phyloP scores from a whole-genome alignment of 2,888 invertebrate species.

The Pachliopta kotzebuea region DNA sequence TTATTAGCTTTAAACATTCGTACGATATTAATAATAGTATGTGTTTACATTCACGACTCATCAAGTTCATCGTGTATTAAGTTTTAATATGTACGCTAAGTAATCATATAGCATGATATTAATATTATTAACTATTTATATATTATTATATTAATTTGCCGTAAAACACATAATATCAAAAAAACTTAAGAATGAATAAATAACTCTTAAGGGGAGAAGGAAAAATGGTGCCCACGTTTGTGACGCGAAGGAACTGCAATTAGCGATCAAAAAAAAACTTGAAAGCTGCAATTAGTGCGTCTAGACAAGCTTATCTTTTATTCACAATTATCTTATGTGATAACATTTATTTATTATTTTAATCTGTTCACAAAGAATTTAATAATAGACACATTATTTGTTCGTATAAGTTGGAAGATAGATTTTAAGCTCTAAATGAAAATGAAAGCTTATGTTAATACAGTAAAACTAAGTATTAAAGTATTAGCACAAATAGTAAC shows the following conservation, averaged over 20 bases:
- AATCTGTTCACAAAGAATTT: too few relatives aligned
- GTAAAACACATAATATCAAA: background rate
- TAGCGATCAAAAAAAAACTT: constrained; percentile 30
- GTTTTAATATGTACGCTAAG: background rate
- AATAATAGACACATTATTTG: too few relatives aligned
- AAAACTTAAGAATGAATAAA: constrained; percentile 29
- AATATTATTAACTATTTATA: too few relatives aligned
- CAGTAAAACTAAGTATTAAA: too few relatives aligned
- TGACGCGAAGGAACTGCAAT: constrained; percentile 31
- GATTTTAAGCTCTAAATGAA: too few relatives aligned
- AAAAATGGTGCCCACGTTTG: constrained; percentile 11
- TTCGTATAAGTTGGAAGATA: too few relatives aligned
- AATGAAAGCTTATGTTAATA: too few relatives aligned
- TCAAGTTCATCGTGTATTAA: background rate
- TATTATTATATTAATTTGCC: background rate
- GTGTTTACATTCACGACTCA: too few relatives aligned
- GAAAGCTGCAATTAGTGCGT: constrained; percentile 46
- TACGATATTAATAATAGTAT: too few relatives aligned
- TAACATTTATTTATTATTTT: background rate
- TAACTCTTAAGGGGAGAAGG: constrained; percentile 4
- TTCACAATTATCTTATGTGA: constrained; percentile 33
- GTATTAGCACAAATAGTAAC: too few relatives aligned
- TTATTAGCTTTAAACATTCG: too few relatives aligned
- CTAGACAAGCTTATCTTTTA: constrained; percentile 50
- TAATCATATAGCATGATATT: background rate